phyloP scores from a whole-genome alignment of 2,113 vertebrate genomes.

The Plecotus auritus region DNA sequence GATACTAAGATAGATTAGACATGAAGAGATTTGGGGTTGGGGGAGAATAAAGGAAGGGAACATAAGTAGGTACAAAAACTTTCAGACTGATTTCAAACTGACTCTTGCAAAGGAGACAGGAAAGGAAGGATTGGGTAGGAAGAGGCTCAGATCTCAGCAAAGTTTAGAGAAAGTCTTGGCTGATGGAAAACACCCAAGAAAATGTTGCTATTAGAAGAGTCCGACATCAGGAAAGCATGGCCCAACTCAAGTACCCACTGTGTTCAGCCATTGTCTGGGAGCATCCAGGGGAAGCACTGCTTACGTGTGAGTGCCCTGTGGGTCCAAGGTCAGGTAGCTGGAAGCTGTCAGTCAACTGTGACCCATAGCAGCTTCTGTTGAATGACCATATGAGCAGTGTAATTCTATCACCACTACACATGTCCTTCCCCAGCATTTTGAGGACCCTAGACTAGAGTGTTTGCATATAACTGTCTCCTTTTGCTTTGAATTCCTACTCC shows the following conservation, averaged over 20 bases:
- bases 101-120: background rate
- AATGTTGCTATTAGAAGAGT: background rate
- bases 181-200: background rate
- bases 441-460: background rate
- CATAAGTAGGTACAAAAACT: background rate
- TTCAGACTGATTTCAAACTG: background rate
- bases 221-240: background rate
- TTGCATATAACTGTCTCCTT: background rate
- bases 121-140: background rate
- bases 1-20: background rate
- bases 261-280: background rate
- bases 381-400: background rate
- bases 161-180: background rate
- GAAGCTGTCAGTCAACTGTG: background rate
- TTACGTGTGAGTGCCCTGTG: background rate
- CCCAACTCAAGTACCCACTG: background rate
- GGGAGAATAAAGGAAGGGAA: background rate
- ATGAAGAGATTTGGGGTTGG: background rate
- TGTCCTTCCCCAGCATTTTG: background rate
- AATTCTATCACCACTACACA: background rate
- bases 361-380: background rate
- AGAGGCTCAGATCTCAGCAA: background rate
- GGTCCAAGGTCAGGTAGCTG: background rate
- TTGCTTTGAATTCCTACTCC: background rate
- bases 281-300: background rate